Base-by-base conservation (phyloP, 2,888 invertebrate species). In the Rhingia campestris region DNA sequence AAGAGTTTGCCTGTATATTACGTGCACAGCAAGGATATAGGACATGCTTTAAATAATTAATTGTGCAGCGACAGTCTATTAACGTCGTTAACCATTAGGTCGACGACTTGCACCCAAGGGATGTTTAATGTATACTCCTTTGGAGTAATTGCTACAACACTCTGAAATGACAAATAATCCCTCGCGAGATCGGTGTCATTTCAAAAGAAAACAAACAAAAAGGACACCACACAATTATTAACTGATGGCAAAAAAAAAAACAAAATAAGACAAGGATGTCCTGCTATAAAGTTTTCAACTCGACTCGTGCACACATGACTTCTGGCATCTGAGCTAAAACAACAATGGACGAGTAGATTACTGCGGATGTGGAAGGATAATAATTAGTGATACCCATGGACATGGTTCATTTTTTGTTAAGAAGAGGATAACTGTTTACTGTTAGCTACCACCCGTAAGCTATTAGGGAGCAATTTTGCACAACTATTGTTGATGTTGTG, bases 1-100 rank as follows among this genome's bases (percentile, higher is more conserved):
- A 33, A 4, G 12, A 45, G 54, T 67, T 37, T 56, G 39, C 56
- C 22, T 74, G 63, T 10, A 4, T 12, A 56, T 49, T 47, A 56
- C 49, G 56, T 69, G 58, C 39, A 32, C 22, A 4, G 32, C 12
- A 41, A 35, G 49, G 9, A 43, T 54, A 22, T 41, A 12, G 49
- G 35, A 22, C 49, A 9, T n/a, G 35, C 4, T 53, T 10, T 41
- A 6, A 32, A 51, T 53, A n/a, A 66, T 66, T 51, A 66, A 66
- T 53, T 66, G 39, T 53, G 51, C 64, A 53, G 41, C 41, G 51
- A 12, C 10, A 54, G 47, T 49, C 37, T 49, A 70, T 59, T 58
- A 70, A 9, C 39, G 37, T 59, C 39, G 32, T 49, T 58, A 47
- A 35, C n/a, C 32, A 54, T 67, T 67, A 56, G 14, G n/a, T 30